phyloP scores from a whole-genome alignment of 2,113 vertebrate species.

The Ascaphus truei region DNA sequence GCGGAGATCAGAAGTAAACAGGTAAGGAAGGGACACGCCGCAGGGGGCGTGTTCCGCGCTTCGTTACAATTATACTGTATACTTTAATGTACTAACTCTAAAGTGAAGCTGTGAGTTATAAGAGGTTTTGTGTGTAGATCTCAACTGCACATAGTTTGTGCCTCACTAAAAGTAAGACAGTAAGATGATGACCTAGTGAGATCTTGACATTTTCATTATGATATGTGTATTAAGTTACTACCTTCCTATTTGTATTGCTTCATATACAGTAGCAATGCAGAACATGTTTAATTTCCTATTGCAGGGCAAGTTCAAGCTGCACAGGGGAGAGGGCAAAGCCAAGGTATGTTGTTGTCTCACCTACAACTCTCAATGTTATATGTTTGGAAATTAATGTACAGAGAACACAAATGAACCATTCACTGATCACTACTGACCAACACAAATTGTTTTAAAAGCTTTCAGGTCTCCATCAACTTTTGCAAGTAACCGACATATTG shows the following conservation, averaged over 20 bases:
- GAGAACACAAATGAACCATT: slow-evolving; percentile 23
- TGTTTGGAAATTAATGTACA: slow-evolving; percentile 26
- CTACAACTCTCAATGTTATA: neutral
- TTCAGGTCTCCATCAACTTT: slow-evolving; percentile 63
- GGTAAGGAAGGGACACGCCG: too few relatives aligned
- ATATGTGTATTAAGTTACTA: too few relatives aligned
- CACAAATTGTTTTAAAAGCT: slow-evolving; percentile 70
- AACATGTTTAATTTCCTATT: slow-evolving; percentile 36
- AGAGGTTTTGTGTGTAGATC: too few relatives aligned
- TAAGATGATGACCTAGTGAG: too few relatives aligned
- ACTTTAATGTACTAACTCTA: too few relatives aligned
- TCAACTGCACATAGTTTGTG: too few relatives aligned
- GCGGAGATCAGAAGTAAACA: too few relatives aligned
- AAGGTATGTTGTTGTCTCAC: slow-evolving; percentile 61
- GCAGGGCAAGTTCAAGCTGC: slow-evolving; percentile 69
- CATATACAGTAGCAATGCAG: neutral
- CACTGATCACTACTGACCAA: slow-evolving; percentile 38
- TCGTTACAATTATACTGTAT: too few relatives aligned
- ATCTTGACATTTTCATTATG: too few relatives aligned
- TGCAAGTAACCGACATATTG: slow-evolving; percentile 62
- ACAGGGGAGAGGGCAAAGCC: slow-evolving; percentile 64
- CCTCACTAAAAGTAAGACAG: too few relatives aligned
- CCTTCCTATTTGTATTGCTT: neutral
- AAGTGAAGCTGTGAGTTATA: too few relatives aligned
- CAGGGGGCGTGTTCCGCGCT: too few relatives aligned